Evolutionary conservation across 1,140 invertebrate genomes (phyloP).

Genomic region (Drosophila quadrilineata): DNA sequence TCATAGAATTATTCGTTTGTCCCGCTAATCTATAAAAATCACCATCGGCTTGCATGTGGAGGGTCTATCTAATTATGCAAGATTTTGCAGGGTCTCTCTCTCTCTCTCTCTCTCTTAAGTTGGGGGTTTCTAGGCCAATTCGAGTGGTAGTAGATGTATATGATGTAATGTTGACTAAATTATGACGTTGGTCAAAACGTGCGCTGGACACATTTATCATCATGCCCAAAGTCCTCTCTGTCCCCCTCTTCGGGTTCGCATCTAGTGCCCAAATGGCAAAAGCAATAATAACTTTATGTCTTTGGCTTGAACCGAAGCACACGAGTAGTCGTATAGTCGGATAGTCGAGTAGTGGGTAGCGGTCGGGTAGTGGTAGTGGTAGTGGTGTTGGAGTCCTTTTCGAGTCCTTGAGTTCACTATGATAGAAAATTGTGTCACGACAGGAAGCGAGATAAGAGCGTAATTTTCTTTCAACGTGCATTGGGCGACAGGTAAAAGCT

Average conservation of each 20-base stretch:
- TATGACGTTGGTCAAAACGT: conserved; percentile 66
- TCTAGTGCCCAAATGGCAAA: conserved; percentile 36
- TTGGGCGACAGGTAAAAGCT: conserved; percentile 48
- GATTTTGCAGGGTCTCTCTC: conserved; percentile 54
- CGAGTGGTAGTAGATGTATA: conserved; percentile 14
- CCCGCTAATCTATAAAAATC: conserved; percentile 55
- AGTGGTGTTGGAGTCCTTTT: no score
- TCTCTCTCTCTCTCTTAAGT: no score
- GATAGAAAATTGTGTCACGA: conserved; percentile 81
- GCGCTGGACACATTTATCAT: conserved; percentile 73
- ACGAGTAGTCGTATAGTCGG: neutral
- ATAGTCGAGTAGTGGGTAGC: neutral
- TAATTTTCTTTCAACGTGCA: conserved; percentile 78
- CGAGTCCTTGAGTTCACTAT: conserved; percentile 56
- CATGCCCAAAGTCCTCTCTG: conserved; percentile 19
- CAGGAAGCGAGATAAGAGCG: conserved; percentile 81
- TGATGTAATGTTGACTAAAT: conserved; percentile 56
- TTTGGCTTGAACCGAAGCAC: conserved; percentile 41
- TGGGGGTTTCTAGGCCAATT: conserved; percentile 51
- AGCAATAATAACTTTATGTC: conserved; percentile 79
- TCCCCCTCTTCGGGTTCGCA: neutral
- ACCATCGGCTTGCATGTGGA: conserved; percentile 53
- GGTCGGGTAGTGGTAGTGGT: no score
- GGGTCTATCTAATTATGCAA: conserved; percentile 73
- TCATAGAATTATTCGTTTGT: conserved; percentile 61